Evolutionary conservation across 2,797 vertebrate species (phyloP).

Genomic region (Pipistrellus kuhlii): DNA sequence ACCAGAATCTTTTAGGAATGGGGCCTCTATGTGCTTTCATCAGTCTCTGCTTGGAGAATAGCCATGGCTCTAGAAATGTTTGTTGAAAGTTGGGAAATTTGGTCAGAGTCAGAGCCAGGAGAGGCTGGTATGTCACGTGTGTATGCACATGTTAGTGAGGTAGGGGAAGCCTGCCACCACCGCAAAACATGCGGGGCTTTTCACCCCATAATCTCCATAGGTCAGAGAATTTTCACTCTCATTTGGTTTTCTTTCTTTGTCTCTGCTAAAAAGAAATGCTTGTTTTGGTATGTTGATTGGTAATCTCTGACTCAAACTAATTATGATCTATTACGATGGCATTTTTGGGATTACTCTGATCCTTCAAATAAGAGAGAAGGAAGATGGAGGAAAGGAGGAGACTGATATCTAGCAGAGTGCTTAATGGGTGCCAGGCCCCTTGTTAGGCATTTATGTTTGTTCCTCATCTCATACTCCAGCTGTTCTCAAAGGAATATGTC

Average conservation of each 20-base stretch:
- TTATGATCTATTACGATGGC: background rate
- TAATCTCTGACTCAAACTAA: constrained; percentile 1
- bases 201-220: background rate
- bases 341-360: background rate
- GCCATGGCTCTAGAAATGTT: background rate
- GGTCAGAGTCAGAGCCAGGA: background rate
- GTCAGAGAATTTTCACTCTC: background rate
- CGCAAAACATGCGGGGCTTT: background rate
- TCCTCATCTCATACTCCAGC: background rate
- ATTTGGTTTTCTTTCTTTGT: background rate
- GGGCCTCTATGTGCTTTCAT: background rate
- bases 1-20: background rate
- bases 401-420: background rate
- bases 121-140: background rate
- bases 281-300: background rate
- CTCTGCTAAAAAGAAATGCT: background rate
- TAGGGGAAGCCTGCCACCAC: too few relatives aligned
- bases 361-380: background rate
- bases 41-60: background rate
- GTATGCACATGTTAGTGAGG: background rate
- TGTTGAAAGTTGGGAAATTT: background rate
- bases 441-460: background rate
- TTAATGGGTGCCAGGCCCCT: background rate
- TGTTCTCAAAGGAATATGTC: background rate
- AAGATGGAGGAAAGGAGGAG: background rate